phyloP scores from a whole-genome alignment of 2,888 invertebrate species.

The Seira musarum region DNA sequence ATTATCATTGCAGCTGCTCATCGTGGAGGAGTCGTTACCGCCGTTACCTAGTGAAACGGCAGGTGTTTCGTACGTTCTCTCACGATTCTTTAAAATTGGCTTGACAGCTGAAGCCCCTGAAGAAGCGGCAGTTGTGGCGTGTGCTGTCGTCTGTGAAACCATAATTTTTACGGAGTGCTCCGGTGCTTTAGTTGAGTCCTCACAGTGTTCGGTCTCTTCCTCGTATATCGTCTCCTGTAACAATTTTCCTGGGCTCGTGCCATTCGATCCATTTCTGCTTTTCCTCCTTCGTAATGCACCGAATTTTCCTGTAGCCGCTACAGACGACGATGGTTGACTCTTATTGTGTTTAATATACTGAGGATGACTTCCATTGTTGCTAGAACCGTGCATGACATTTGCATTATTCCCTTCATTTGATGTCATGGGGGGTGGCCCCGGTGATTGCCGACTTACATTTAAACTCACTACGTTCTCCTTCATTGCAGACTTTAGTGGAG shows the following conservation, averaged over 20 bases:
- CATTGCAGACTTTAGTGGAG: too few relatives aligned
- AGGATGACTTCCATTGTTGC: background rate
- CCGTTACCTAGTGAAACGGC: background rate
- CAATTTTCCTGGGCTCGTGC: constrained; percentile 58
- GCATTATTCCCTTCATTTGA: constrained; percentile 6
- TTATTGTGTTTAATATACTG: constrained; percentile 42
- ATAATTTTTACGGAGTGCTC: constrained; percentile 68
- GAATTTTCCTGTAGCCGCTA: constrained; percentile 53
- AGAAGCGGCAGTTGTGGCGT: constrained; percentile 22
- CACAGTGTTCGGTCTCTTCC: constrained; percentile 44
- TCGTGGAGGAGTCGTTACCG: constrained; percentile 13
- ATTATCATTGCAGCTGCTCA: constrained; percentile 12
- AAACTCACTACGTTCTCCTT: constrained; percentile 14
- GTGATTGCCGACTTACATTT: background rate
- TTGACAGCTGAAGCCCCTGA: constrained; percentile 61
- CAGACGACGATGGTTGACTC: constrained; percentile 21
- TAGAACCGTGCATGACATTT: too few relatives aligned
- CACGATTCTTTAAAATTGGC: constrained; percentile 67
- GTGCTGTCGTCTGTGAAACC: constrained; percentile 46
- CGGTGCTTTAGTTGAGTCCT: constrained; percentile 11
- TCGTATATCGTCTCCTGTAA: constrained; percentile 68
- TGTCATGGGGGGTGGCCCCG: background rate
- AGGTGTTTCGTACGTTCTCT: constrained; percentile 59
- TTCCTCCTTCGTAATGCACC: constrained; percentile 66
- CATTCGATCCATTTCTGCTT: constrained; percentile 32